These are phyloP conservation scores for Furnarius figulus DNA, from an alignment of 2,113 vertebrate genomes.

Conservation along the genomic window DNA sequence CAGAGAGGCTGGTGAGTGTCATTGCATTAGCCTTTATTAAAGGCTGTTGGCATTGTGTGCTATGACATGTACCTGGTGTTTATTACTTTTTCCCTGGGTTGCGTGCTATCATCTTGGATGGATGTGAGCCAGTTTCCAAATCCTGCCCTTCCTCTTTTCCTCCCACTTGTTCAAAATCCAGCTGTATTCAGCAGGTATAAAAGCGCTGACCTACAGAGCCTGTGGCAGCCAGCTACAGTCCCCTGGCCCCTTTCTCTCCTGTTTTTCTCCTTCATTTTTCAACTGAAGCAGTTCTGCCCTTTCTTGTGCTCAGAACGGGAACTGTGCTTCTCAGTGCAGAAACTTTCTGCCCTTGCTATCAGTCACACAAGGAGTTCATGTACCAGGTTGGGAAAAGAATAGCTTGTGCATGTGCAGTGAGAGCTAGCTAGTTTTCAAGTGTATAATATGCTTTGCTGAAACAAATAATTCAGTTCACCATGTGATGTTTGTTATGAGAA, in stretches of 20 bases:
- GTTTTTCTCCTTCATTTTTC: not conserved
- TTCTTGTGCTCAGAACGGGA: not conserved
- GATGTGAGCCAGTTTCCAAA: conserved; percentile 14
- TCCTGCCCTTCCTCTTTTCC: not conserved
- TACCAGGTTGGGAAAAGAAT: not conserved
- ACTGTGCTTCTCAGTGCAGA: not conserved
- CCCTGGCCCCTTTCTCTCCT: not conserved
- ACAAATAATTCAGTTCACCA: not conserved
- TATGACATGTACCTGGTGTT: not conserved
- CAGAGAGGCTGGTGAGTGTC: not conserved
- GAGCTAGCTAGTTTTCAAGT: not conserved
- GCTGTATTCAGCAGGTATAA: conserved; percentile 25
- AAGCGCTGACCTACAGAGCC: not conserved
- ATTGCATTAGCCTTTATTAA: not conserved
- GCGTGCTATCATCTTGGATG: not conserved
- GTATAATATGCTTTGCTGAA: not conserved
- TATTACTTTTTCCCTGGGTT: not conserved
- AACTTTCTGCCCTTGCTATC: not conserved
- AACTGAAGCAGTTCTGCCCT: not conserved
- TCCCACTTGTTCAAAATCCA: not conserved
- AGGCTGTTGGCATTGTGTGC: not conserved
- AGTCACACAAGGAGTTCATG: not conserved
- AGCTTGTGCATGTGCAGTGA: not conserved
- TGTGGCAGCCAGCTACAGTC: conserved; percentile 11
- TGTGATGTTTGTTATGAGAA: not conserved